A percentile compares a stretch with the other conserved stretches of the same genome.
phyloP scores from a whole-genome alignment of 2,113 vertebrate species.

The Ictalurus punctatus region DNA sequence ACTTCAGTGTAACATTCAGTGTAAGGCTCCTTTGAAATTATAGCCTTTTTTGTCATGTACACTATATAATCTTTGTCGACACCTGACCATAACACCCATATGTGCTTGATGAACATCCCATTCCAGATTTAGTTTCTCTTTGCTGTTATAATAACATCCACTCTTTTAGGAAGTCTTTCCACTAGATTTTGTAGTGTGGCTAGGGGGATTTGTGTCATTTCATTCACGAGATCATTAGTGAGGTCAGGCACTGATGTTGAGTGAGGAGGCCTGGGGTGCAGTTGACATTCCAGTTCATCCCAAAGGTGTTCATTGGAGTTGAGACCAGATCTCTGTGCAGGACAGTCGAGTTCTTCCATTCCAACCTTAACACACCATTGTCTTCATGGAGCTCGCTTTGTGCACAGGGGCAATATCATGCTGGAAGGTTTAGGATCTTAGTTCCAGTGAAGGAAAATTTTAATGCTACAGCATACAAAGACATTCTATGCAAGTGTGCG shows the following conservation, averaged over 20 bases:
- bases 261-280: not conserved
- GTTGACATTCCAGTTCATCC: not conserved
- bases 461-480: not conserved
- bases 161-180: not conserved
- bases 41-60: not conserved
- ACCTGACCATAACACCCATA: not conserved
- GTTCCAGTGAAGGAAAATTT: not conserved
- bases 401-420: not conserved
- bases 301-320: not conserved
- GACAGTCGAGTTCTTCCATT: not conserved
- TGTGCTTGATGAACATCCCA: not conserved
- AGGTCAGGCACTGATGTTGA: not conserved
- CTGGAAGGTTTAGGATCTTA: not conserved
- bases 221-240: not conserved
- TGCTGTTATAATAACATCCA: not conserved
- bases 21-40: constrained; percentile 11
- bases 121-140: not conserved
- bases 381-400: not conserved
- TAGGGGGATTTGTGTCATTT: not conserved
- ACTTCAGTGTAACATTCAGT: constrained; percentile 28
- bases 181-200: not conserved
- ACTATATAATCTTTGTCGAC: not conserved
- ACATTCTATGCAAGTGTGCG: not conserved
- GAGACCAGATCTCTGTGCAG: not conserved
- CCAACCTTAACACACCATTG: not conserved